A percentile compares a stretch with the other conserved stretches of the same genome.
phyloP scores from a whole-genome alignment of 2,113 vertebrate genomes.

The Mesitornis unicolor region DNA sequence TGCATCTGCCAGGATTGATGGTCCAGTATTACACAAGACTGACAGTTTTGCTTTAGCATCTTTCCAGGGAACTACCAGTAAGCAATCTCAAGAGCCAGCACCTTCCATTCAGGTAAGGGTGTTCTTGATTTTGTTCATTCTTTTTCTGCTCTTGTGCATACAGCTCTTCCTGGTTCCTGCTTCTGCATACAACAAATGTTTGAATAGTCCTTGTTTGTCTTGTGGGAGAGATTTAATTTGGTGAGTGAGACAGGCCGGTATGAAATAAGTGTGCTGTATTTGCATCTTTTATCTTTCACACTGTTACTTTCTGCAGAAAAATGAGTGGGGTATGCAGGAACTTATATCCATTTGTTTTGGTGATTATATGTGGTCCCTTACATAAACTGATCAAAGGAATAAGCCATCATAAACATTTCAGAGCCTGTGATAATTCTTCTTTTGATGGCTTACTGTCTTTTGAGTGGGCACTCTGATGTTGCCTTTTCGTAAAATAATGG shows the following conservation, averaged over 20 bases:
- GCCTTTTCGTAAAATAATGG: background rate
- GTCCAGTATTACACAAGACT: constrained; percentile 45
- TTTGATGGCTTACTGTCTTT: background rate
- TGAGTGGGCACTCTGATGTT: background rate
- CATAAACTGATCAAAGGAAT: background rate
- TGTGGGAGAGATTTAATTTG: background rate
- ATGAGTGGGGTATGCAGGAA: background rate
- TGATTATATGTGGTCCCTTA: background rate
- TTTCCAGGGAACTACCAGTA: constrained; percentile 57
- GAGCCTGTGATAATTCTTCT: background rate
- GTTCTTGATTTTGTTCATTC: background rate
- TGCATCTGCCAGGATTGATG: constrained; percentile 1
- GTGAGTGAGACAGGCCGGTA: background rate
- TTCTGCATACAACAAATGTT: background rate
- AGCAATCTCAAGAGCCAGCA: constrained; percentile 66
- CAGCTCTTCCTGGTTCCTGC: background rate
- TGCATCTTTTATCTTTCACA: background rate
- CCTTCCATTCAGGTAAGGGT: constrained; percentile 76
- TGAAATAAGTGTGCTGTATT: background rate
- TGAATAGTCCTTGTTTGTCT: constrained; percentile 18
- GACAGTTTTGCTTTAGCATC: constrained; percentile 51
- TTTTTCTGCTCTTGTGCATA: background rate
- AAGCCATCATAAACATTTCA: background rate
- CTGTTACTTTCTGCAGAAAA: background rate
- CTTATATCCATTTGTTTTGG: background rate